These are phyloP conservation scores for Eupithecia subumbrata DNA, from an alignment of 2,888 invertebrate species.

Conservation along the genomic window DNA sequence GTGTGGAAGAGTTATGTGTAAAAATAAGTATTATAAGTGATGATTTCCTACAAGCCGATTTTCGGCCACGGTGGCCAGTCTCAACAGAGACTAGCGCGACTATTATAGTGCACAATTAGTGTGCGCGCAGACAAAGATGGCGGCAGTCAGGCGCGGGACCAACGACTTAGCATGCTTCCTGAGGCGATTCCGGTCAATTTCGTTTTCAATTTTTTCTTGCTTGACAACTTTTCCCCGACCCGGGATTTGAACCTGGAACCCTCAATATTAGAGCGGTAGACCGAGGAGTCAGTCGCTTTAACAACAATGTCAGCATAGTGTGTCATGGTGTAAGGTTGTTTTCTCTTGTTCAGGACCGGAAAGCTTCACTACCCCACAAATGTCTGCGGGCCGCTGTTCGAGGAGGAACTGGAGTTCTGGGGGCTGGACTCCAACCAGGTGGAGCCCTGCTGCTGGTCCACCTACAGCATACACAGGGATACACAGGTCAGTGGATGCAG, in stretches of 20 bases:
- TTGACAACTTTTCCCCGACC: not conserved
- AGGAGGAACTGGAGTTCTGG: constrained; percentile 98
- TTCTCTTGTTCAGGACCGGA: constrained; percentile 88
- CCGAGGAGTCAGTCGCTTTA: not conserved
- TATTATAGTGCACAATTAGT: not conserved
- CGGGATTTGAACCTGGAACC: not conserved
- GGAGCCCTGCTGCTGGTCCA: constrained; percentile 99
- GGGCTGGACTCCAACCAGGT: constrained; percentile 98
- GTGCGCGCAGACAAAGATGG: too few relatives aligned
- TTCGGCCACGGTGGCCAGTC: not conserved
- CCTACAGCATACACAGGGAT: constrained; percentile 94
- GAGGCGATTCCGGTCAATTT: too few relatives aligned
- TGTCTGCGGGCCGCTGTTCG: constrained; percentile 98
- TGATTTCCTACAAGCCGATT: too few relatives aligned
- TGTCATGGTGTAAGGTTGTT: not conserved
- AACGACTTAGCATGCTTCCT: too few relatives aligned
- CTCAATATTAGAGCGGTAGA: not conserved
- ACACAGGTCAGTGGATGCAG: constrained; percentile 85
- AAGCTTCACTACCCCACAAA: constrained; percentile 98
- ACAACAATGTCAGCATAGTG: not conserved
- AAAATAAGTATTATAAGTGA: too few relatives aligned
- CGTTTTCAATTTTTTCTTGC: not conserved
- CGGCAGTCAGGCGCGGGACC: too few relatives aligned
- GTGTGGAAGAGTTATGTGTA: too few relatives aligned
- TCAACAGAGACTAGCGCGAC: too few relatives aligned